A percentile compares a stretch with the other conserved stretches of the same genome.
phyloP scores from a whole-genome alignment of 2,113 vertebrate species.

The Upupa epops region DNA sequence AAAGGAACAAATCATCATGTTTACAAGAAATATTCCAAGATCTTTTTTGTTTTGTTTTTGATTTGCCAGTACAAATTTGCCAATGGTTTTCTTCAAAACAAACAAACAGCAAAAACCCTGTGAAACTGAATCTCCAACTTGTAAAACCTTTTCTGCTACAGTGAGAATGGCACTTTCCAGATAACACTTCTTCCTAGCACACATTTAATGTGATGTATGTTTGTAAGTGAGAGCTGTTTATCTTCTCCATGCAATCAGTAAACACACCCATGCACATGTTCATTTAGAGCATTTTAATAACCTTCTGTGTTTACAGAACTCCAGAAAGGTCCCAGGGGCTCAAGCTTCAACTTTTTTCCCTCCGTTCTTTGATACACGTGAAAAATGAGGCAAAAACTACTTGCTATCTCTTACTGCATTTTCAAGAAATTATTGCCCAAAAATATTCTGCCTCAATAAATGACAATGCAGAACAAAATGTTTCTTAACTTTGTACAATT shows the following conservation, averaged over 20 bases:
- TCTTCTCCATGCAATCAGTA: slow-evolving; percentile 17
- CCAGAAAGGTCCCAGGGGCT: background rate
- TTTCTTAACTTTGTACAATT: background rate
- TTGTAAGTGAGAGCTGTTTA: slow-evolving; percentile 19
- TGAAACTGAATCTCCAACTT: background rate
- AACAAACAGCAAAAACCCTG: background rate
- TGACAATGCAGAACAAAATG: background rate
- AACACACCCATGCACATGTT: background rate
- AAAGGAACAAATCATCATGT: background rate
- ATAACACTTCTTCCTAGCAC: background rate
- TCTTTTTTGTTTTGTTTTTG: background rate
- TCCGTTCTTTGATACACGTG: background rate
- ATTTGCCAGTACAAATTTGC: background rate
- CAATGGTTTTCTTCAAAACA: background rate
- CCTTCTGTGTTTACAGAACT: background rate
- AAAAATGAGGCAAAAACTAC: background rate
- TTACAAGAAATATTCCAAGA: background rate
- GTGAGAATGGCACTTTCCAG: background rate
- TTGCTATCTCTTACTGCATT: background rate
- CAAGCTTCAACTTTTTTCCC: background rate
- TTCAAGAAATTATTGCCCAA: background rate
- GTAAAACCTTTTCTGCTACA: background rate
- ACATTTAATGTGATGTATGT: background rate
- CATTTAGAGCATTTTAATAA: background rate
- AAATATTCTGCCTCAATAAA: background rate